Conservation (phyloP, 2,797 vertebrate genomes). For the Ctenosaura bakeri region DNA sequence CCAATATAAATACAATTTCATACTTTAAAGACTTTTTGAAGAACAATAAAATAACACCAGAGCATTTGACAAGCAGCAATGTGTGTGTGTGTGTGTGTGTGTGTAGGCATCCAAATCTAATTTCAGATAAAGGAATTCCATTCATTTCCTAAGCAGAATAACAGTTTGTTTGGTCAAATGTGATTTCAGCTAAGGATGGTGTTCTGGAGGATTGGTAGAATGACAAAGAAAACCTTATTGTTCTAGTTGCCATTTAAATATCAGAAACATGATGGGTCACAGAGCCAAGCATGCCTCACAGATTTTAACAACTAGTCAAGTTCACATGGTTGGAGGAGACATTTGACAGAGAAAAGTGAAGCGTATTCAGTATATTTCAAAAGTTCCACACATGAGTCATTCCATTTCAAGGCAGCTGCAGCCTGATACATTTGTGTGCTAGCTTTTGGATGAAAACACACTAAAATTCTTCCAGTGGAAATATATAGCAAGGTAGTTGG, state of each 20-base stretch:
- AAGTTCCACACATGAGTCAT: neutral
- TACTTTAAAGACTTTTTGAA: neutral
- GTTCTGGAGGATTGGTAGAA: neutral
- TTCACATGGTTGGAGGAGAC: neutral
- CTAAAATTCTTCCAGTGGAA: neutral
- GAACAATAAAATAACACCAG: conserved; percentile 9
- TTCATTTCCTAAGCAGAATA: conserved; percentile 7
- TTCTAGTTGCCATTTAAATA: neutral
- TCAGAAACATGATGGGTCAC: conserved; percentile 2
- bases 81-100: neutral
- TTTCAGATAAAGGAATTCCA: conserved; percentile 13
- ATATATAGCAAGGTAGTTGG: neutral
- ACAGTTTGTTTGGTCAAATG: neutral
- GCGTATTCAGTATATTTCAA: neutral
- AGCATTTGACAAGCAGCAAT: neutral
- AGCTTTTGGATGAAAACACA: neutral
- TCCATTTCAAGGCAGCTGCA: neutral
- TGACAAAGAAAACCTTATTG: neutral
- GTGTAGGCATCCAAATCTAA: neutral
- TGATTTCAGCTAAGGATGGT: neutral
- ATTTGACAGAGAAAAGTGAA: conserved; percentile 7
- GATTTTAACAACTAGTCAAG: neutral
- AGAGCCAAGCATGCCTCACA: conserved; percentile 4
- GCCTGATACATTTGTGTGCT: neutral
- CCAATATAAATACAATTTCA: neutral